These are phyloP conservation scores for Siphamia tubifer DNA, from an alignment of 2,113 vertebrate genomes.

Conservation along the genomic window DNA sequence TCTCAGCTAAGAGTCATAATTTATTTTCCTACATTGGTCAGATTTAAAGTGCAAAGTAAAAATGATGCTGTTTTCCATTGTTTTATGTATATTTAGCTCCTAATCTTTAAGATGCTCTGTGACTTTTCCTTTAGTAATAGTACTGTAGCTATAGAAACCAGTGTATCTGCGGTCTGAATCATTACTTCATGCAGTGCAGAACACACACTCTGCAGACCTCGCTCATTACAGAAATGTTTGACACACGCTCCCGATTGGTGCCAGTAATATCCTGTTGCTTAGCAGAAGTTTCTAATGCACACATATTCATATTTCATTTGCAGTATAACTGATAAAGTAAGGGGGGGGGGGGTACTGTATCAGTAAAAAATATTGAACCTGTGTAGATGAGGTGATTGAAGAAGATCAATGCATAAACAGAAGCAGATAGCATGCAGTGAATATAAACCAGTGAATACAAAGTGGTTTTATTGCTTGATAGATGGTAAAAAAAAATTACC, in stretches of 20 bases:
- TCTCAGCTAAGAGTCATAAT: neutral
- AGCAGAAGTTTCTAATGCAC: neutral
- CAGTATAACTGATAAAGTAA: too few relatives aligned
- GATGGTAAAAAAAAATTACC: neutral
- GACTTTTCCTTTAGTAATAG: neutral
- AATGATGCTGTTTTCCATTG: too few relatives aligned
- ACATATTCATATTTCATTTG: neutral
- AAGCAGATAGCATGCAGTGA: neutral
- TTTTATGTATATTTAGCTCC: neutral
- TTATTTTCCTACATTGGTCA: neutral
- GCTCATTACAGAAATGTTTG: constrained; percentile 13
- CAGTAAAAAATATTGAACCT: too few relatives aligned
- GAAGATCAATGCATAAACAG: neutral
- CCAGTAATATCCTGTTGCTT: constrained; percentile 9
- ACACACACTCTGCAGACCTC: constrained; percentile 16
- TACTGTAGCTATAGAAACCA: constrained; percentile 61
- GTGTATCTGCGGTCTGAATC: constrained; percentile 3
- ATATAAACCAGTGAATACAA: neutral
- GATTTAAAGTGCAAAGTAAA: neutral
- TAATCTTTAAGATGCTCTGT: neutral
- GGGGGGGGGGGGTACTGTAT: too few relatives aligned
- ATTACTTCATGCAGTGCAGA: constrained; percentile 7
- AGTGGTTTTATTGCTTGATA: neutral
- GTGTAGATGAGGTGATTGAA: neutral
- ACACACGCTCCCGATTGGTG: neutral